A percentile compares a stretch with the other conserved stretches of the same genome.
These are phyloP conservation scores for Eretmochelys imbricata DNA, from an alignment of 2,113 vertebrate species.

Conservation along the genomic window DNA sequence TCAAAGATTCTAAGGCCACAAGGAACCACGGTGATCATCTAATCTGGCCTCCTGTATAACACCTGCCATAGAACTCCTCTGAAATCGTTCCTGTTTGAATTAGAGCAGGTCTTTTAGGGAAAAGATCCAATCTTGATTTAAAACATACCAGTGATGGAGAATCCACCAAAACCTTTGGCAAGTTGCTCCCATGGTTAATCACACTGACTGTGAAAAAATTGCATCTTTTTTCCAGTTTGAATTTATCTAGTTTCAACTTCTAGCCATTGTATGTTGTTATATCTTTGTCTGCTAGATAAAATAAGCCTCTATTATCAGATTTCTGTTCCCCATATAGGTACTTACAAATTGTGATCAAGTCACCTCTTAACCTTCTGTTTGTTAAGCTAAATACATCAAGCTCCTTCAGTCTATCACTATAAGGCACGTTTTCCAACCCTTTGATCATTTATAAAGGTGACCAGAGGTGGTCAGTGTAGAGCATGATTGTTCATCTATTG, in stretches of 20 bases:
- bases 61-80: background rate
- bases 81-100: background rate
- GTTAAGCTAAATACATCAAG: background rate
- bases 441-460: background rate
- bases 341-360: background rate
- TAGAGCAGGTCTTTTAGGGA: background rate
- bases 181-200: background rate
- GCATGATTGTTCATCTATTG: background rate
- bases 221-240: background rate
- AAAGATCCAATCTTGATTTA: background rate
- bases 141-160: background rate
- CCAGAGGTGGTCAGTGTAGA: background rate
- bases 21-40: background rate
- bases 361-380: background rate
- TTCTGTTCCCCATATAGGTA: background rate
- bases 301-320: background rate
- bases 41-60: background rate
- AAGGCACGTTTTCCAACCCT: background rate
- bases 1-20: background rate
- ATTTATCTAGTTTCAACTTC: background rate
- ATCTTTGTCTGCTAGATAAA: background rate
- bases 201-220: background rate
- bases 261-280: background rate
- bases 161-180: background rate
- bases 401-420: background rate